Evolutionary conservation across 2,113 vertebrate genomes (phyloP), one percentile per base, ranked within the genome.

Genomic region (Callorhinus ursinus): DNA sequence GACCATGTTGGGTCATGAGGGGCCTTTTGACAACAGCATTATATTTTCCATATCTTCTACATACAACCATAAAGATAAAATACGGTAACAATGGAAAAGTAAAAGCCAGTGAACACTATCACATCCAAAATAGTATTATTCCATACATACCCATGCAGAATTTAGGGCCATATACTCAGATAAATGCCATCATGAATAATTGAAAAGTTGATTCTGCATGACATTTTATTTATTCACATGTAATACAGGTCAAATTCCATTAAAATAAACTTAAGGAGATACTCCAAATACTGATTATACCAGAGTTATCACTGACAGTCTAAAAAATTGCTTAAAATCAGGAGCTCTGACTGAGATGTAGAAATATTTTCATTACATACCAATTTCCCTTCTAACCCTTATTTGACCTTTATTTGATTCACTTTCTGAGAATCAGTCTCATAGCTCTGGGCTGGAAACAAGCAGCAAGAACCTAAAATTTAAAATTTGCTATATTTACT

Each of bases 191-290:
- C 33, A 96, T 63, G n/a, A 97, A 94, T 81, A 76, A 97, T 1
- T 80, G 42, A 94, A 90, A 93, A 95, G 83, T 63, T 90, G 94
- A 36, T 57, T 81, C 42, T 57, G 1, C 2, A 3, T 36, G 63
- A 76, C 76, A 96, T 57, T 92, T 79, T 95, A 42, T 87, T 96
- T 93, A 88, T 69, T 96, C 88, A 94, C 74, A 92, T 87, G 76
- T 81, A 90, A 81, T 71, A 49, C 61, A 97, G 80, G 84, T 90
- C 42, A 81, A 80, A 94, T 65, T 80, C 61, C 61, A 89, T 79
- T 93, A 83, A 97, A 96, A 94, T 69, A 84, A 94, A 76, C 65
- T 71, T 71, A 77, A 83, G 92, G 46, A 93, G 90, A 89, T 36
- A 89, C 9, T 90, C 81, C 71, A 51, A 59, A 69, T n/a, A 61